Evolutionary conservation across 2,113 vertebrate genomes (phyloP), one percentile per base, ranked within the genome.

Genomic region (Malurus elegans): DNA sequence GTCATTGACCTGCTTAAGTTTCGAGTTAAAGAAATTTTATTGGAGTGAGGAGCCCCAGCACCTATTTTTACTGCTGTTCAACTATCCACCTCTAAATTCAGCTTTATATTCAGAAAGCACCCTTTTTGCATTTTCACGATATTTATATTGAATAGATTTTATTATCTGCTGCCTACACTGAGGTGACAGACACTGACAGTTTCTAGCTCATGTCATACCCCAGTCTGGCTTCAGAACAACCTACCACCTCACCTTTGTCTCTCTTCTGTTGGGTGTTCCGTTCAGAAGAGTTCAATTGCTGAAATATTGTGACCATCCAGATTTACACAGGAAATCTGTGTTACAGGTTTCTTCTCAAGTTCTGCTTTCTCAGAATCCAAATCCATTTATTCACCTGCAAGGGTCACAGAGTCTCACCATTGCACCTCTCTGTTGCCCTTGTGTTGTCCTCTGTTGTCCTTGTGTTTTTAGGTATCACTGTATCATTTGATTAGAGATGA

Each of bases 381-480:
- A 38, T 28, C 48, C 3, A 45, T 62, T 87, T 73, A 19, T 20
- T 34, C 13, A 23, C 9, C 42, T 66, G 8, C 32, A 50, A 48
- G 17, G 11, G 29, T 53, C 2, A 0, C 12, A 34, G 14, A 2
- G 3, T 65, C 10, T 81, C 1, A 6, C 6, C 8, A 40, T 6
- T 18, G 19, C 4, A 16, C 4, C 74, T 50, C 13, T 57, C 6
- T 67, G 4, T 50, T 71, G 10, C 53, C 4, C 21, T 70, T 65
- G 7, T 4, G 0, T 4, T 56, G 38, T 38, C 38, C 11, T 57
- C 6, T 67, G 4, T 50, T 71, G 10, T 57, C 4, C 24, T 66
- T 65, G 7, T 4, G 0, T 4, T 56, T 85, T 67, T 69, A 45
- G 3, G 34, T n/a, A 24, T 40, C 42, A 42, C 6, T 31, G 6